Conservation (phyloP, 2,797 vertebrate genomes). For the Astyanax mexicanus region DNA sequence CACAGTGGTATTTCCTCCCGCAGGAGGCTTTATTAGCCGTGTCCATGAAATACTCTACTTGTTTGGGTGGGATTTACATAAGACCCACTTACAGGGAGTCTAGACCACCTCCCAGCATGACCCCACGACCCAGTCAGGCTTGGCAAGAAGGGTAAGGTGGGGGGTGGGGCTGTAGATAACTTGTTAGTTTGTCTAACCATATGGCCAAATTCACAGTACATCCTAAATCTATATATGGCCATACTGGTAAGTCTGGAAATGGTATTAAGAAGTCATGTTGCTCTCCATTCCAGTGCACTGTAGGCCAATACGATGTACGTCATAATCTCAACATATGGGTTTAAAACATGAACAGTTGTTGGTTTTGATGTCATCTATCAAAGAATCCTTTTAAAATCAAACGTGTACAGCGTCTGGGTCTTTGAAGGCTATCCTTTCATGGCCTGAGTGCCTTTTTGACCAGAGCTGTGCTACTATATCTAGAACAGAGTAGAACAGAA, state of each 20-base stretch:
- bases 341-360: background rate
- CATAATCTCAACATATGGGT: background rate
- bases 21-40: background rate
- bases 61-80: conserved; percentile 26
- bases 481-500: no score
- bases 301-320: no score
- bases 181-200: conserved; percentile 46
- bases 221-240: background rate
- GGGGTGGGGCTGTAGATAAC: background rate
- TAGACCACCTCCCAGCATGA: conserved; percentile 62
- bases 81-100: conserved; percentile 62
- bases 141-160: background rate
- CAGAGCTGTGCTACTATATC: background rate
- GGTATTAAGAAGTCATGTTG: background rate
- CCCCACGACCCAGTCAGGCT: background rate
- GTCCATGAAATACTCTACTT: background rate
- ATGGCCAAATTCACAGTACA: conserved; percentile 42
- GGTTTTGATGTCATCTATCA: conserved; percentile 32
- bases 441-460: conserved; percentile 35
- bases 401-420: conserved; percentile 25
- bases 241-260: background rate
- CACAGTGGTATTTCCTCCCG: background rate
- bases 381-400: conserved; percentile 35
- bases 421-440: conserved; percentile 48
- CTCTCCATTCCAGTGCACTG: background rate